Evolutionary conservation across 2,113 vertebrate genomes (phyloP).

Genomic region (Vireo altiloquus): DNA sequence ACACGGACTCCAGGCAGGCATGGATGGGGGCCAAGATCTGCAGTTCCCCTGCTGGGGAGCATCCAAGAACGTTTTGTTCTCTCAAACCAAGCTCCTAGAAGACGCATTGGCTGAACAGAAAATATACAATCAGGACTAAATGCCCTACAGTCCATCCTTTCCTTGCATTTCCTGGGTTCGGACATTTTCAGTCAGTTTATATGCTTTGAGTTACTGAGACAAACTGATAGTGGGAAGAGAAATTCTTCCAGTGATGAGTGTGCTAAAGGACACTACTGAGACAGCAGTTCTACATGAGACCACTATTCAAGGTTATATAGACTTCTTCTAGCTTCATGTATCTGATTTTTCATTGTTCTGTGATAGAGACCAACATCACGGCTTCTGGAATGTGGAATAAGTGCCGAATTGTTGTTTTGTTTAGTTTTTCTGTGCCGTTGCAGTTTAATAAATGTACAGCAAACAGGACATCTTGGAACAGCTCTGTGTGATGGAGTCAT

Average conservation of each 20-base stretch:
- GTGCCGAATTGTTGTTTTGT: background rate
- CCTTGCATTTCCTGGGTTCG: background rate
- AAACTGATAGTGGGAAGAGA: background rate
- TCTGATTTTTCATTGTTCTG: background rate
- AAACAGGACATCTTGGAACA: background rate
- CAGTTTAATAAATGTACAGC: background rate
- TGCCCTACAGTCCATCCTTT: background rate
- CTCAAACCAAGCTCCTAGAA: background rate
- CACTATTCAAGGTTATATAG: background rate
- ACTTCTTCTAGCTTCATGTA: background rate
- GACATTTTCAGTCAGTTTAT: background rate
- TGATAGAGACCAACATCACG: accelerated
- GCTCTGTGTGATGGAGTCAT: background rate
- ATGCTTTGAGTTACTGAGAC: background rate
- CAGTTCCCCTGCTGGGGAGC: background rate
- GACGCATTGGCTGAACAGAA: background rate
- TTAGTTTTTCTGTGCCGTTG: background rate
- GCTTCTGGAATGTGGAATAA: background rate
- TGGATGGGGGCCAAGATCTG: background rate
- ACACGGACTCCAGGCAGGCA: accelerated
- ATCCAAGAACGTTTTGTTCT: background rate
- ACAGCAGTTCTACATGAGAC: background rate
- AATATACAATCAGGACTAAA: background rate
- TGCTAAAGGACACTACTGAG: background rate
- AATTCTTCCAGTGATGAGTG: background rate